phyloP scores from a whole-genome alignment of 2,113 vertebrate genomes.

The Nothocercus julius region DNA sequence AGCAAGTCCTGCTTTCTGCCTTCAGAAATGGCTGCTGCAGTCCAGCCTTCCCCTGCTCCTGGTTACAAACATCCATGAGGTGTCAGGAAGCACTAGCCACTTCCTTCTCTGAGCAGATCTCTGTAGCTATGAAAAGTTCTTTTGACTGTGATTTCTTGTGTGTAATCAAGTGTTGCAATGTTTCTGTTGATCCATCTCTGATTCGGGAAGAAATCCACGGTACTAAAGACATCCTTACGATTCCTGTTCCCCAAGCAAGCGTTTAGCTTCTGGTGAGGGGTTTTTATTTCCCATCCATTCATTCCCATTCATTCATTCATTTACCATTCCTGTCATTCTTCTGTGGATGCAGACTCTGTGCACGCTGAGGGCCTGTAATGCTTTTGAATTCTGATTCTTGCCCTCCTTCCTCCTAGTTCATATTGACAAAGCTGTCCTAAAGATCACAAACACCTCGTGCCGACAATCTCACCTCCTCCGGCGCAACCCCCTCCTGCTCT shows the following conservation, averaged over 20 bases:
- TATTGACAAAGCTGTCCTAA: not conserved
- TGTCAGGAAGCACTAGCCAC: not conserved
- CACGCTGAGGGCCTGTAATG: not conserved
- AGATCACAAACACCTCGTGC: rapidly evolving
- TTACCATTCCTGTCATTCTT: not conserved
- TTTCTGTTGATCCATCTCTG: not conserved
- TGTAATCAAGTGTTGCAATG: not conserved
- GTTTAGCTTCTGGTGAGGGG: not conserved
- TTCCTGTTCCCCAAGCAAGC: not conserved
- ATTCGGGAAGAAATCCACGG: not conserved
- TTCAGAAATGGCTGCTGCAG: rapidly evolving
- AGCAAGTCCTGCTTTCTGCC: not conserved
- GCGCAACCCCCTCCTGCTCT: not conserved
- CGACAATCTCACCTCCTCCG: not conserved
- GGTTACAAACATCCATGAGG: not conserved
- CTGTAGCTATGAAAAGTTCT: not conserved
- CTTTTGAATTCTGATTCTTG: not conserved
- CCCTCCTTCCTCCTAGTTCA: not conserved
- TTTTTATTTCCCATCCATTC: not conserved
- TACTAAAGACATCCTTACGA: not conserved
- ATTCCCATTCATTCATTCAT: too few species aligned
- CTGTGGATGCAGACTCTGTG: not conserved
- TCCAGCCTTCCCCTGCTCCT: not conserved
- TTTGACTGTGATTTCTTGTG: not conserved
- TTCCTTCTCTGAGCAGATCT: not conserved